Evolutionary conservation across 2,797 vertebrate genomes (phyloP).

Genomic region (Eleutherodactylus coqui): DNA sequence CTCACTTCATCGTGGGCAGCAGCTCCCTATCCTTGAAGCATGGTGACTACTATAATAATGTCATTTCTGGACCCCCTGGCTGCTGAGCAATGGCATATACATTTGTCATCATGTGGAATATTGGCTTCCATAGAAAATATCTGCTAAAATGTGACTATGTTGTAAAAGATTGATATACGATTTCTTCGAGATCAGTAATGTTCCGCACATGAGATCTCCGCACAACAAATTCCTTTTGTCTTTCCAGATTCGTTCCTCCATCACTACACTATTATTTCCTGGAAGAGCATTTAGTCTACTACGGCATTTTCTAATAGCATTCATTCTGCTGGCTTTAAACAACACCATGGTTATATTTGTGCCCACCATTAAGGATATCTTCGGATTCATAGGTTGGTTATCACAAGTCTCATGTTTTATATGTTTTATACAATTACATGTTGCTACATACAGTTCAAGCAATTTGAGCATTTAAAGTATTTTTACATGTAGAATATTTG

Average conservation of each 20-base stretch:
- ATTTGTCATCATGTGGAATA: no score
- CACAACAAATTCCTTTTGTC: conserved; percentile 34
- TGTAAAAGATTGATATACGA: no score
- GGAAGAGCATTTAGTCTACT: conserved; percentile 91
- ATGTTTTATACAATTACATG: conserved; percentile 18
- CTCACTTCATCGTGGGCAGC: no score
- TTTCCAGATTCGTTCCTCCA: conserved; percentile 91
- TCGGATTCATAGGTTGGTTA: conserved; percentile 96
- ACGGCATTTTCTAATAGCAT: conserved; percentile 89
- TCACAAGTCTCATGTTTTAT: not conserved
- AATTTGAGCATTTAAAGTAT: not conserved
- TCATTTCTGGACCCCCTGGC: no score
- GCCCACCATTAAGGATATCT: conserved; percentile 96
- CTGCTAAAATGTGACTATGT: no score
- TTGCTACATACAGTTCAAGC: not conserved
- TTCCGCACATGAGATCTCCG: not conserved
- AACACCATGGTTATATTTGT: conserved; percentile 95
- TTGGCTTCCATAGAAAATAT: no score
- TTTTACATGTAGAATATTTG: no score
- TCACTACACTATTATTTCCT: conserved; percentile 87
- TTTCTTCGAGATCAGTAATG: not conserved
- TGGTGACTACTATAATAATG: no score
- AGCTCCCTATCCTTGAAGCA: no score
- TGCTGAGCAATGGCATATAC: no score
- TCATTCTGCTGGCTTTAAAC: conserved; percentile 84